These are phyloP conservation scores for Stratiomys singularior DNA, from an alignment of 2,888 invertebrate species.

Conservation along the genomic window DNA sequence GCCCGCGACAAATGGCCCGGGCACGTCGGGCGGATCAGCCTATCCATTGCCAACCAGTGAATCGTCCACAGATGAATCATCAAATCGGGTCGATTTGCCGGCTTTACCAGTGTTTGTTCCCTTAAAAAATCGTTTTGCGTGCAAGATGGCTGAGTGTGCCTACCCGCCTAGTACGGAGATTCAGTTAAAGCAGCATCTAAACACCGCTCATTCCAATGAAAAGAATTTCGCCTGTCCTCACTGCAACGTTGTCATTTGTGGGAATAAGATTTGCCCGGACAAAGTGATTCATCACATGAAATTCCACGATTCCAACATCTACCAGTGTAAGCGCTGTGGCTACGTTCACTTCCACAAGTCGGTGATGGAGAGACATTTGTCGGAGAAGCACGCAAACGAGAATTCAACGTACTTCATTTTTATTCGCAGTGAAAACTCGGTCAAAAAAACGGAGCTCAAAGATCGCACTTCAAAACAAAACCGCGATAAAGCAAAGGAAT, in stretches of 20 bases:
- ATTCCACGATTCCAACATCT: conserved; percentile 78
- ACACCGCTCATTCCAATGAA: conserved; percentile 74
- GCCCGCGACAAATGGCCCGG: conserved; percentile 1
- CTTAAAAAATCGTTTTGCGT: conserved; percentile 72
- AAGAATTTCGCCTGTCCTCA: conserved; percentile 75
- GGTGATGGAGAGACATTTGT: conserved; percentile 74
- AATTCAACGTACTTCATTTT: conserved; percentile 65
- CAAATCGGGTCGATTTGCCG: conserved; percentile 25
- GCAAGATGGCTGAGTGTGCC: conserved; percentile 76
- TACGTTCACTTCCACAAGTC: conserved; percentile 73
- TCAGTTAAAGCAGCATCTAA: conserved; percentile 78
- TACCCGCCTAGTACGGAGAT: conserved; percentile 78
- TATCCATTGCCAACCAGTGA: background rate
- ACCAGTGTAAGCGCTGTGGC: conserved; percentile 76
- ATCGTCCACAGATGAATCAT: conserved; percentile 50
- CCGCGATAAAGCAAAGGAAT: background rate
- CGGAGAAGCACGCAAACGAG: conserved; percentile 70
- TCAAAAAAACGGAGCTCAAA: conserved; percentile 55
- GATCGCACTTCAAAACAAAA: no score
- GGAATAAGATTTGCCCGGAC: conserved; percentile 68
- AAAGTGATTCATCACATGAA: conserved; percentile 77
- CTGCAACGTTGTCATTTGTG: conserved; percentile 71
- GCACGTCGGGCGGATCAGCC: conserved; percentile 31
- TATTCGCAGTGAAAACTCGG: conserved; percentile 60
- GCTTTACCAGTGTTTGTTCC: conserved; percentile 68